These are phyloP conservation scores for Sylvia atricapilla DNA, from an alignment of 2,113 vertebrate species.

Conservation along the genomic window DNA sequence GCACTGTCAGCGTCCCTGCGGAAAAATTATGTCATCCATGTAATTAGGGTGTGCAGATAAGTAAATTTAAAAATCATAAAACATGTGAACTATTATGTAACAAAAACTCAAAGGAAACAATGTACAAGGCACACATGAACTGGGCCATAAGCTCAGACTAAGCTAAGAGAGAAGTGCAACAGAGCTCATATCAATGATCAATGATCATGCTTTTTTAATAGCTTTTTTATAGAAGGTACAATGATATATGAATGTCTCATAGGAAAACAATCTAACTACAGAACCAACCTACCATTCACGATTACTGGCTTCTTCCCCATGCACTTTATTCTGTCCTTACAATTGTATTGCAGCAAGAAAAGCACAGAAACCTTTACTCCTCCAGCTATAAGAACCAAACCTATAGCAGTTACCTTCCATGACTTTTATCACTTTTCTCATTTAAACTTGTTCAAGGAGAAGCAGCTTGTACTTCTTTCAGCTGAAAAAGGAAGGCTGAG, in stretches of 20 bases:
- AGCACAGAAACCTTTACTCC: neutral
- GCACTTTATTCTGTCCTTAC: neutral
- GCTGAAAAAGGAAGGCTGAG: neutral
- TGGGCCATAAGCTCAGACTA: neutral
- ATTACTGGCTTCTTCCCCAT: neutral
- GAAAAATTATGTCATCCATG: neutral
- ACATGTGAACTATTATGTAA: fast-evolving
- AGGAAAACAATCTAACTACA: neutral
- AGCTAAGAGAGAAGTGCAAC: neutral
- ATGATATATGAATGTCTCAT: fast-evolving
- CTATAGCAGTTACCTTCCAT: neutral
- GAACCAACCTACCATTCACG: neutral
- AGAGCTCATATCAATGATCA: neutral
- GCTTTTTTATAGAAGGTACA: neutral
- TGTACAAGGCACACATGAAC: fast-evolving
- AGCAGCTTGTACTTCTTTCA: neutral
- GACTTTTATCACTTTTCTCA: neutral
- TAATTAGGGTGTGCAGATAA: neutral
- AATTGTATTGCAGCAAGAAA: neutral
- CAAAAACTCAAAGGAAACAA: neutral
- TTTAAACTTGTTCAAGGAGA: neutral
- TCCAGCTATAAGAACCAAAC: neutral
- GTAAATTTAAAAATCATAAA: fast-evolving
- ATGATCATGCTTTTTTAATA: neutral
- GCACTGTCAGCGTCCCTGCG: neutral